These are phyloP conservation scores for Drosophila fuyamai DNA, from an alignment of 1,140 invertebrate species.

Conservation along the genomic window DNA sequence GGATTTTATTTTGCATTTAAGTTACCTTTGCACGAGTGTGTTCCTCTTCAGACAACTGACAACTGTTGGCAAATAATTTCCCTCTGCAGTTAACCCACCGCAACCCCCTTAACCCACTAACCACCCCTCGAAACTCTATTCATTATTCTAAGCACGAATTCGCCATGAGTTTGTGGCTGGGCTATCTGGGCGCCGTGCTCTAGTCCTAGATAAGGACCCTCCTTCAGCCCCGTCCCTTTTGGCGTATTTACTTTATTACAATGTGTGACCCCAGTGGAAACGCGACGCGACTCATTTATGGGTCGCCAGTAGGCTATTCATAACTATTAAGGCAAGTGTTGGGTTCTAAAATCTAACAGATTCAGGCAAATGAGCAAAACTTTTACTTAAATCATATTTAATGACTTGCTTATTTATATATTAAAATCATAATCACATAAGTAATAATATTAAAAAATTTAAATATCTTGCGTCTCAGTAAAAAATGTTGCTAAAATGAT, in stretches of 20 bases:
- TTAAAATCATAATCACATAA: too few relatives aligned
- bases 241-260: conserved; percentile 48
- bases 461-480: too few relatives aligned
- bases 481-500: too few relatives aligned
- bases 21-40: conserved; percentile 19
- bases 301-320: conserved; percentile 9
- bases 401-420: too few relatives aligned
- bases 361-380: neutral
- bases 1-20: conserved; percentile 20
- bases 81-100: conserved; percentile 12
- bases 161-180: conserved; percentile 57
- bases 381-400: too few relatives aligned
- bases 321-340: conserved; percentile 12
- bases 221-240: conserved; percentile 1
- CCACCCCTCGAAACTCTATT: conserved; percentile 47
- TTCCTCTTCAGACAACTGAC: conserved; percentile 10
- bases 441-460: too few relatives aligned
- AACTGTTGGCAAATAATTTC: conserved; percentile 39
- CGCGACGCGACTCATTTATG: conserved; percentile 27
- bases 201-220: conserved; percentile 46
- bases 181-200: conserved; percentile 54
- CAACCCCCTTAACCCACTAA: conserved; percentile 6
- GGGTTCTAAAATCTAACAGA: conserved; percentile 10
- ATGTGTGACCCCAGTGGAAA: conserved; percentile 45
- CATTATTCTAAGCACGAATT: conserved; percentile 72